Base-by-base conservation (phyloP, 1,140 invertebrate species). In the Trachymyrmex septentrionalis region DNA sequence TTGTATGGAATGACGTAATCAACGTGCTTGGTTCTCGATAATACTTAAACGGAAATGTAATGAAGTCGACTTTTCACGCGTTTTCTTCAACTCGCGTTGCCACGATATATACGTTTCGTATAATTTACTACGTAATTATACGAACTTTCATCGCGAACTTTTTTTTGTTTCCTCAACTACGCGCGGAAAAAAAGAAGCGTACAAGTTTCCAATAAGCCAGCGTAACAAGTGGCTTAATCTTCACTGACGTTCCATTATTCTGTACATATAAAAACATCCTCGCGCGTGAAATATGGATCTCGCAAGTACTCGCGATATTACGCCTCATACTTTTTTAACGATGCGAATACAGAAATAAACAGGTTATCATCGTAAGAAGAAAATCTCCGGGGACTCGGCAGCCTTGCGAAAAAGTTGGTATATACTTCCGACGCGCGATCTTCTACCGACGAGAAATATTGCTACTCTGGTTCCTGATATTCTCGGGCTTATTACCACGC, bases 381-480 rank as follows among this genome's bases (percentile, higher is more conserved):
- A 61, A 75, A 75, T 63, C 80, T 63, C 80, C 55, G 19, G 64
- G 53, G 66, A 53, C 27, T 69, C 53, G 73, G 69, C 69, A 76
- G 81, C 75, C 85, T 34, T 69, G 81, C 88, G 50, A 90, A 75
- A 87, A 90, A 73, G 86, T 90, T 77, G 88, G 86, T 77, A 86
- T 77, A 86, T 85, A 88, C 53, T 77, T 85, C 53, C 67, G 80
- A 38, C 72, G 66, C 80, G 30, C 55, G 88, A 64, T 75, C 81
- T 85, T 80, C 63, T 69, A 86, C 82, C 89, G 84, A 86, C 90
- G 88, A 92, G 89, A 92, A 92, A 91, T 93, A 92, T 93, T 93
- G 91, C 90, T 92, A 90, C 88, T 91, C 85, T 88, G 80, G 61
- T 76, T 91, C 82, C 66, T 88, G 86, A 88, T 87, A 87, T 87